Percentiles rank a stretch among this genome's conserved stretches.
Evolutionary conservation across 2,113 vertebrate species (phyloP).

Genomic region (Heterocephalus glaber): DNA sequence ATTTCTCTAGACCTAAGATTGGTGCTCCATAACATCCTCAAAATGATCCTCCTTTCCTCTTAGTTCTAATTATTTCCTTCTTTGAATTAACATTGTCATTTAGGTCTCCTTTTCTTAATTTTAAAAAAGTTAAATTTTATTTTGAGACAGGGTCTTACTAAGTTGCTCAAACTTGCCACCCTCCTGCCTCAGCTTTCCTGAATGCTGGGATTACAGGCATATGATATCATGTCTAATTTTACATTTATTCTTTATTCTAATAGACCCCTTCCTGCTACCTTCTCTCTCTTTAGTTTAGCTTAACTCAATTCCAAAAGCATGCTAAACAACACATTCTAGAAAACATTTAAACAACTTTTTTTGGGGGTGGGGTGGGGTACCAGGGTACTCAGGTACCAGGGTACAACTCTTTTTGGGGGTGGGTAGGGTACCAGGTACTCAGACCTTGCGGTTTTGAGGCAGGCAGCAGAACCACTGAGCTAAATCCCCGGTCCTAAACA

Average conservation of each 20-base stretch:
- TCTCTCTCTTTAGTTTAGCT: background rate
- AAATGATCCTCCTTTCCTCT: background rate
- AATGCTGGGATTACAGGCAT: background rate
- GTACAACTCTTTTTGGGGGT: no score
- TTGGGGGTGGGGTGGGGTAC: no score
- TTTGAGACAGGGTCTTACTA: background rate
- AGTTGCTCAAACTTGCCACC: background rate
- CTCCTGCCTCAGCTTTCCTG: background rate
- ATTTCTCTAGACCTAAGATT: background rate
- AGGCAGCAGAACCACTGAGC: no score
- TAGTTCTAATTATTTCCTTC: background rate
- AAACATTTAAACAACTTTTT: background rate
- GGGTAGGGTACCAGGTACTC: no score
- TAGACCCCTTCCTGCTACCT: background rate
- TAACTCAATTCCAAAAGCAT: constrained; percentile 5
- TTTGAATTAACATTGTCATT: background rate
- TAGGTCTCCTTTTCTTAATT: background rate
- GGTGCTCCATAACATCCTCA: background rate
- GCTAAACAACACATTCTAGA: background rate
- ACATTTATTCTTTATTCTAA: background rate
- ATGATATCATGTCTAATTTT: background rate
- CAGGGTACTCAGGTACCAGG: no score
- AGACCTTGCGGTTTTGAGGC: no score
- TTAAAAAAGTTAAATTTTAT: background rate
- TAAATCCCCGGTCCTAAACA: no score